Conservation (phyloP, 2,888 invertebrate genomes). For the Azorinus chamasolen region DNA sequence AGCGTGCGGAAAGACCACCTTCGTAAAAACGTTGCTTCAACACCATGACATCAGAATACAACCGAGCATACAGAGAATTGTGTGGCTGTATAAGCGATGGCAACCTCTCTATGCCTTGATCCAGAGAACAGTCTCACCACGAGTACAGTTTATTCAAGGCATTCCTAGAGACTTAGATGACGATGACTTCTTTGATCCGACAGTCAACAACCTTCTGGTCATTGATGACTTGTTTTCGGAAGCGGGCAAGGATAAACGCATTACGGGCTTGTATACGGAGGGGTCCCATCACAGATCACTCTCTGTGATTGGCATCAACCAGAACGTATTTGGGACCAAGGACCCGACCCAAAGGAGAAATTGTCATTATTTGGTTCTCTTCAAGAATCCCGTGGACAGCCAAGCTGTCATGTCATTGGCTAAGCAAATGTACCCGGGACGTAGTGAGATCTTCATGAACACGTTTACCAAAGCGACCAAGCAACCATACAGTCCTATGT, state of each 20-base stretch:
- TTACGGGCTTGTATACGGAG: no score
- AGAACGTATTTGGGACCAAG: conserved; percentile 25
- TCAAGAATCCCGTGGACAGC: conserved; percentile 20
- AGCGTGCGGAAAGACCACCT: conserved; percentile 34
- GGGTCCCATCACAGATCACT: no score
- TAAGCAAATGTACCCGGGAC: conserved; percentile 48
- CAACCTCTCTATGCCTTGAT: conserved; percentile 40
- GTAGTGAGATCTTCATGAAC: conserved; percentile 23
- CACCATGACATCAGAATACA: conserved; percentile 20
- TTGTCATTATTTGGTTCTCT: conserved; percentile 28
- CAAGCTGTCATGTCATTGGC: conserved; percentile 8
- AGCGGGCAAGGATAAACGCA: no score
- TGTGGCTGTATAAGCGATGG: conserved; percentile 59
- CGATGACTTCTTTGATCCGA: conserved; percentile 43
- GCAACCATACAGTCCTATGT: conserved; percentile 19
- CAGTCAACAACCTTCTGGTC: conserved; percentile 45
- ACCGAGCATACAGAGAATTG: conserved; percentile 47
- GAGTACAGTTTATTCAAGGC: conserved; percentile 53
- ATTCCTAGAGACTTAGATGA: conserved; percentile 42
- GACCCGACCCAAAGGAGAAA: conserved; percentile 29
- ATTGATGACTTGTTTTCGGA: conserved; percentile 43
- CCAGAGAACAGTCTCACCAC: conserved; percentile 26
- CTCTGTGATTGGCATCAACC: conserved; percentile 24
- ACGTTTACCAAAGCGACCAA: conserved; percentile 30
- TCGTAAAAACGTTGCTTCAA: conserved; percentile 24